Evolutionary conservation across 2,888 invertebrate genomes (phyloP), one percentile per base, ranked within the genome.

Genomic region (Formica aserva): DNA sequence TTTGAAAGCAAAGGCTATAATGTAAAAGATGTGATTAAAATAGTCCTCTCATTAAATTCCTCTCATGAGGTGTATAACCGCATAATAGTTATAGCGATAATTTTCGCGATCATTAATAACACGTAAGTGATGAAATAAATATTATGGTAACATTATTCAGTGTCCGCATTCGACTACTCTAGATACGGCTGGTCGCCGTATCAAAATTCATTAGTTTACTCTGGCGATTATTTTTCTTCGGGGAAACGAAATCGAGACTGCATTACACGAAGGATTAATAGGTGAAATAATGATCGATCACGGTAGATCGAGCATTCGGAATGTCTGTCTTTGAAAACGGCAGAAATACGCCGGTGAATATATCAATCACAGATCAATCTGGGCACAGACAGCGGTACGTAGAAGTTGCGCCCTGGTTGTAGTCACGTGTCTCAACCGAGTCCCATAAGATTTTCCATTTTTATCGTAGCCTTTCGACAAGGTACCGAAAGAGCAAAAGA

Each of bases 361-460:
- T 86, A 91, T 91, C 88, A 87, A 91, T 91, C 90, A 83, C 67
- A 76, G 88, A 90, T 91, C 91, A 88, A 90, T 91, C 89, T 32
- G 55, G 26, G 48, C 22, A 48, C 8, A 80, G 84, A 87, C 85
- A 75, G 69, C 52, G 67, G 15, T 52, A 57, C 57, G 41, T 71
- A 32, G 65, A 67, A 81, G 74, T 86, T 74, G 82, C 83, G 29
- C 35, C 18, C 15, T 63, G 22, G 3, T 77, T 74, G 52, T 78
- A 76, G 78, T 78, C 60, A 69, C 45, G 65, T n/a, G 29, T 65
- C 38, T 65, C 32, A 18, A 52, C n/a, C 69, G 66, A 62, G 67
- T 62, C 71, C 74, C 77, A 65, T 90, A 88, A 87, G 86, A 86
- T 85, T 83, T 83, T 65, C 75, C 72, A 82, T 87, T 88, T 90